Conservation (phyloP, 1,140 invertebrate genomes). For the Semibalanus balanoides region DNA sequence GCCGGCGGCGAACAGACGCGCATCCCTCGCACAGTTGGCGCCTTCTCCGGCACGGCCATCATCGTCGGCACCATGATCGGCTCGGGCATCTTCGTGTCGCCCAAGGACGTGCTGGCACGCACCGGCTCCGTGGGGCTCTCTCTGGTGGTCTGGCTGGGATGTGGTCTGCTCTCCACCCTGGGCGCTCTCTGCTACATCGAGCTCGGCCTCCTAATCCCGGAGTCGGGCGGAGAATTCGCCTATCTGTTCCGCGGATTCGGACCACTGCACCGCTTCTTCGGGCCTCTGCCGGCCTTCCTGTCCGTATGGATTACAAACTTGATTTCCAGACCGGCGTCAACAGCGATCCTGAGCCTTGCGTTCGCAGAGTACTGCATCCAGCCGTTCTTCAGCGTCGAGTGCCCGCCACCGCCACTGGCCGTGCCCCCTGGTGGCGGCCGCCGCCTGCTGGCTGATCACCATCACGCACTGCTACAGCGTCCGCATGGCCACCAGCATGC, state of each 20-base stretch:
- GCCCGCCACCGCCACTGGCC: constrained; percentile 9
- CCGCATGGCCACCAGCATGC: constrained; percentile 66
- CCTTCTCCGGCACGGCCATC: constrained; percentile 50
- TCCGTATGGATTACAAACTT: constrained; percentile 28
- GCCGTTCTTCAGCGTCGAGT: constrained; percentile 7
- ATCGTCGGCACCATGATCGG: constrained; percentile 81
- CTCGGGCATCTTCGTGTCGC: constrained; percentile 45
- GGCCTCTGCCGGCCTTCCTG: neutral
- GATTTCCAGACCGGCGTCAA: neutral
- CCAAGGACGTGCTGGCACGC: constrained; percentile 33
- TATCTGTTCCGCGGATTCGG: constrained; percentile 8
- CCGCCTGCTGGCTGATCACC: constrained; percentile 44
- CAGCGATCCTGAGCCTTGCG: neutral
- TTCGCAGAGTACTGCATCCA: constrained; percentile 5
- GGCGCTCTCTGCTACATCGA: constrained; percentile 36
- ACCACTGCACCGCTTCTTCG: constrained; percentile 31
- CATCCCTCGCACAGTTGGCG: neutral
- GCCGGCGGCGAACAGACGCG: too few species aligned
- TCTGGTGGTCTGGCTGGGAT: constrained; percentile 24
- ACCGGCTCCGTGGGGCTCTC: constrained; percentile 26
- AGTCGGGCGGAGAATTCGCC: constrained; percentile 24
- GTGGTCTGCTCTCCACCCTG: constrained; percentile 26
- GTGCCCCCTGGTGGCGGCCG: constrained; percentile 12
- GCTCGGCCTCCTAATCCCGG: constrained; percentile 20
- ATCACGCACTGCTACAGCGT: constrained; percentile 76